These are phyloP conservation scores for Hydrozoanthus gracilis DNA, from an alignment of 92 coral and sea anemone species.

Conservation along the genomic window DNA sequence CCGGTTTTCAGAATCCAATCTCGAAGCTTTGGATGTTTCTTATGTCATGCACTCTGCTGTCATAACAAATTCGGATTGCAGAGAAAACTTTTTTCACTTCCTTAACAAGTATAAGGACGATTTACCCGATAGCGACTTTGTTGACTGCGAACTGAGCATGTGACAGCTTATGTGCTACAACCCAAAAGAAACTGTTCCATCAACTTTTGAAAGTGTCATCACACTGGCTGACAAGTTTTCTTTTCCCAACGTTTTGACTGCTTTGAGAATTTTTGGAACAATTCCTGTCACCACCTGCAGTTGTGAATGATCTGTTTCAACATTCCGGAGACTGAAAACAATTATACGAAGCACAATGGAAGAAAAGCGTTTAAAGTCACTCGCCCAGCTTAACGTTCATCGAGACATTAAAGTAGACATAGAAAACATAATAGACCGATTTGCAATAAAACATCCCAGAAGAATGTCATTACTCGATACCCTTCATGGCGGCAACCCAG, in stretches of 20 bases:
- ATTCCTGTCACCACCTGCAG: conserved; percentile 29
- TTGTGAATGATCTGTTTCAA: conserved; percentile 35
- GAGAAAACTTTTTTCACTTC: conserved; percentile 48
- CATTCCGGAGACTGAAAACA: conserved; percentile 33
- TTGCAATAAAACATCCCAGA: conserved; percentile 38
- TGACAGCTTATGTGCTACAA: conserved; percentile 32
- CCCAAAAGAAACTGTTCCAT: conserved; percentile 7
- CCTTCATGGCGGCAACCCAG: neutral
- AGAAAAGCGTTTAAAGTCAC: conserved; percentile 13
- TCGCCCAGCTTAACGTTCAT: conserved; percentile 30
- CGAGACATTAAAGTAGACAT: conserved; percentile 28
- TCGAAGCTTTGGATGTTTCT: conserved; percentile 40
- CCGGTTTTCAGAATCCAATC: conserved; percentile 55
- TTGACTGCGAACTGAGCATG: conserved; percentile 29
- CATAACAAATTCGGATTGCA: conserved; percentile 39
- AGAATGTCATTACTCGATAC: conserved; percentile 22
- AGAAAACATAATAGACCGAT: conserved; percentile 21
- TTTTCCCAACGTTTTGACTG: conserved; percentile 10
- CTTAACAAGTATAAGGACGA: conserved; percentile 30
- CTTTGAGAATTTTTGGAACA: conserved; percentile 27
- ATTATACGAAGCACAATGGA: conserved; percentile 32
- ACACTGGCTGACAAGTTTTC: neutral
- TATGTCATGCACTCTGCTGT: conserved; percentile 46
- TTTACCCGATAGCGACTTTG: conserved; percentile 28
- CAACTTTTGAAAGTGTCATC: neutral